Percentiles rank a stretch among this genome's conserved stretches.
These are phyloP conservation scores for Seira sanloemensis DNA, from an alignment of 2,888 invertebrate genomes.

Conservation along the genomic window DNA sequence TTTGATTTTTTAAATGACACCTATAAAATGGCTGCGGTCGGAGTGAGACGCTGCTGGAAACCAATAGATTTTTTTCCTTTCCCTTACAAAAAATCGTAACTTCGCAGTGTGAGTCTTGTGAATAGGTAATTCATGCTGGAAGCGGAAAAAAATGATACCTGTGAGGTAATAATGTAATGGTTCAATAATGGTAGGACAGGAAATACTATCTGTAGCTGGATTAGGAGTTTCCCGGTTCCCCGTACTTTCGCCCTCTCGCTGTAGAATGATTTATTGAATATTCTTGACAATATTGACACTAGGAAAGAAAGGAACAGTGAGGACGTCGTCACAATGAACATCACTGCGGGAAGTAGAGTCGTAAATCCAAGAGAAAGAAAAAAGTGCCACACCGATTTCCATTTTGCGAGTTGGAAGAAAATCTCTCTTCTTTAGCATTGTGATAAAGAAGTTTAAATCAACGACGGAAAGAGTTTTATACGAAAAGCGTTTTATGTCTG, in stretches of 20 bases:
- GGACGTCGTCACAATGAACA: constrained; percentile 14
- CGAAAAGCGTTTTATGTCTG: no score
- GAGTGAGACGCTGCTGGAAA: no score
- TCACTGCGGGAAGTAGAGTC: constrained; percentile 8
- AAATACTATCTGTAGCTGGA: neutral
- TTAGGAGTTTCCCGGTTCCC: neutral
- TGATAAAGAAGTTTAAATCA: neutral
- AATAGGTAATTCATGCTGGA: constrained; percentile 36
- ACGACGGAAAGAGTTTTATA: neutral
- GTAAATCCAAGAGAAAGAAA: neutral
- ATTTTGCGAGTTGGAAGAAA: neutral
- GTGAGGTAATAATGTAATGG: constrained; percentile 7
- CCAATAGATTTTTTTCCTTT: no score
- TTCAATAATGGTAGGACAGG: neutral
- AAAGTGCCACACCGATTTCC: neutral
- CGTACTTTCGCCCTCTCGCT: neutral
- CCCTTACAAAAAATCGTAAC: neutral
- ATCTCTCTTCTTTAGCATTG: neutral
- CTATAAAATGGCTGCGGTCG: no score
- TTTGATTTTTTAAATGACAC: no score
- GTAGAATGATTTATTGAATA: constrained; percentile 56
- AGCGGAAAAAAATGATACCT: neutral
- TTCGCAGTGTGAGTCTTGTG: neutral
- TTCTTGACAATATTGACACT: constrained; percentile 55
- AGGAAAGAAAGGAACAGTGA: constrained; percentile 43